These are phyloP conservation scores for Steinernema scapterisci DNA, from an alignment of 2,888 invertebrate genomes.

Conservation along the genomic window DNA sequence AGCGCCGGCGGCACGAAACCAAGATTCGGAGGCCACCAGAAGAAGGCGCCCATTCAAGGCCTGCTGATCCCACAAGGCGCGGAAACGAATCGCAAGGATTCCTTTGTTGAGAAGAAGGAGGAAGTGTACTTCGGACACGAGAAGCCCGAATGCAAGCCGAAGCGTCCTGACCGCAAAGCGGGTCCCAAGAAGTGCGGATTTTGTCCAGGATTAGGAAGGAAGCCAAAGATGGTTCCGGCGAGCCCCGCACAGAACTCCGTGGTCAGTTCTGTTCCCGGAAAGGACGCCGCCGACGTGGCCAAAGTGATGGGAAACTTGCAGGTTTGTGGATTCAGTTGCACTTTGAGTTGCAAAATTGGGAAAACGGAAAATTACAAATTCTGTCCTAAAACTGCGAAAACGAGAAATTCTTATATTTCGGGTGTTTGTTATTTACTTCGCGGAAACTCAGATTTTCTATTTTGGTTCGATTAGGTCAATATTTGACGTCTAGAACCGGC, in stretches of 20 bases:
- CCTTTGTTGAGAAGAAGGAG: not conserved
- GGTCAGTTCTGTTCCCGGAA: not conserved
- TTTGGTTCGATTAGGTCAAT: not conserved
- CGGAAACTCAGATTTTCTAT: not conserved
- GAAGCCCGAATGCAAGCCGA: no score
- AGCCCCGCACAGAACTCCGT: not conserved
- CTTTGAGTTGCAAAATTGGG: no score
- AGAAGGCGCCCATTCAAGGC: not conserved
- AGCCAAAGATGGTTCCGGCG: not conserved
- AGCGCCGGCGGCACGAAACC: not conserved
- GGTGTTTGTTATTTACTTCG: no score
- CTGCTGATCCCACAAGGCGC: not conserved
- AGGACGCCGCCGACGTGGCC: not conserved
- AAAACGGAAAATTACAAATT: no score
- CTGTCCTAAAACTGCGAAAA: no score
- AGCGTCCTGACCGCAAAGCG: no score
- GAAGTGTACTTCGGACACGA: not conserved
- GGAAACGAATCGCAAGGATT: not conserved
- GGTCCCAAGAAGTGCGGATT: no score
- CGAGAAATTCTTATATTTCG: no score
- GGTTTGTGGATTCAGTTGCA: not conserved
- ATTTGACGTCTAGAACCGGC: not conserved
- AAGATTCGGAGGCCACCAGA: not conserved
- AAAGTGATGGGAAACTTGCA: constrained; percentile 17
- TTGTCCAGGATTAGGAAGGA: no score